phyloP scores from a whole-genome alignment of 2,888 invertebrate genomes.

The Diploptera punctata region DNA sequence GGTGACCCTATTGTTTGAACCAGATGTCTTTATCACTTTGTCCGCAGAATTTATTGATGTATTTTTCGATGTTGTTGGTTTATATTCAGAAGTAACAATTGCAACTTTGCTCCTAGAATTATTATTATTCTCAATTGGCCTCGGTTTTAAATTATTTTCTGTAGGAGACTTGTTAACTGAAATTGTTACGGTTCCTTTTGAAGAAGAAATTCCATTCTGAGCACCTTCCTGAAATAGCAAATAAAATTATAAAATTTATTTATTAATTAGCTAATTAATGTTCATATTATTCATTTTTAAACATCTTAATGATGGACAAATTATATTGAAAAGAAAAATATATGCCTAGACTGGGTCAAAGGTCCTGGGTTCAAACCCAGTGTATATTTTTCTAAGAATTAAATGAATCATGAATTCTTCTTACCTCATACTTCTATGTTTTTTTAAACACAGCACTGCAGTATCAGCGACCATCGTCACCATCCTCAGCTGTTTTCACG shows the following conservation, averaged over 20 bases:
- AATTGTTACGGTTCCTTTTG: slow-evolving; percentile 37
- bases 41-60: slow-evolving; percentile 35
- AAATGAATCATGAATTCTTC: too few species aligned
- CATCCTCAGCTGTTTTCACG: too few species aligned
- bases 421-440: too few species aligned
- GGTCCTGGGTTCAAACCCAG: too few species aligned
- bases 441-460: too few species aligned
- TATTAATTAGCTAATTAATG: too few species aligned
- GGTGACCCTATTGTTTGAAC: slow-evolving; percentile 52
- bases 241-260: neutral
- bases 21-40: slow-evolving; percentile 45
- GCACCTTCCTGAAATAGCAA: neutral
- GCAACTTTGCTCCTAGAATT: slow-evolving; percentile 2
- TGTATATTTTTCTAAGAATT: too few species aligned
- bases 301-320: too few species aligned
- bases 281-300: too few species aligned
- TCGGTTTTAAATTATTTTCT: neutral
- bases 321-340: too few species aligned
- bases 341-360: too few species aligned
- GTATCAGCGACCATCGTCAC: too few species aligned
- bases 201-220: slow-evolving; percentile 13
- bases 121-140: neutral
- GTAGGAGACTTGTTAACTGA: slow-evolving; percentile 27
- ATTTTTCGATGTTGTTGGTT: slow-evolving; percentile 1
- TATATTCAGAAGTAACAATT: neutral